Conservation (phyloP, 2,113 vertebrate genomes). For the Tinamus guttatus region DNA sequence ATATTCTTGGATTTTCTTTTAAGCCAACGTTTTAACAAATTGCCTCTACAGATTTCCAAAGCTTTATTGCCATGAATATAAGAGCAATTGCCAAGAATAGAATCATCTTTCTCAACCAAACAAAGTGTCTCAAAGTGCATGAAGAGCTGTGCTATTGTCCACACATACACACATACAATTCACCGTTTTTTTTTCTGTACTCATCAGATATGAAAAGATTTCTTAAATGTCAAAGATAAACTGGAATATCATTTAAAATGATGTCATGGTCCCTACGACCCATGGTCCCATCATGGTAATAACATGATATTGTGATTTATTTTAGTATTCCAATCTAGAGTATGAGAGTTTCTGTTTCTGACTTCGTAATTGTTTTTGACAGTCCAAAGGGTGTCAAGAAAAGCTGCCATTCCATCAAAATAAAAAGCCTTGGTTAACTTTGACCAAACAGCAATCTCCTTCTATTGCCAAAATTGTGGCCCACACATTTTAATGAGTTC, state of each 20-base stretch:
- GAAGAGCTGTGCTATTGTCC: not conserved
- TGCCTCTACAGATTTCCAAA: not conserved
- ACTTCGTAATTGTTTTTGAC: not conserved
- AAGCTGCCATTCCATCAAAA: not conserved
- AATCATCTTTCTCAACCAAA: constrained; percentile 10
- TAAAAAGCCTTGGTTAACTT: fast-evolving
- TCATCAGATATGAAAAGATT: not conserved
- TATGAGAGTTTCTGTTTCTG: not conserved
- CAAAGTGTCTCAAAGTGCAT: not conserved
- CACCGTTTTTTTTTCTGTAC: not conserved
- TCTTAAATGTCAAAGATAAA: not conserved
- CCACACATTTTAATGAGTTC: not conserved
- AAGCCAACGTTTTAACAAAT: not conserved
- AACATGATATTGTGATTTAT: not conserved
- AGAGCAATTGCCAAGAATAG: constrained; percentile 15
- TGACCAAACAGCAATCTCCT: not conserved
- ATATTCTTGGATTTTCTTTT: not conserved
- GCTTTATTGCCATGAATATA: not conserved
- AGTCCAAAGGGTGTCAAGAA: not conserved
- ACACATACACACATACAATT: not conserved
- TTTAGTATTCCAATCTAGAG: not conserved
- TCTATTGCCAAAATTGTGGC: not conserved
- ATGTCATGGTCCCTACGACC: not conserved
- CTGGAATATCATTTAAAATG: not conserved
- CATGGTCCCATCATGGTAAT: not conserved